Evolutionary conservation across 2,797 vertebrate species (phyloP), one percentile per base, ranked within the genome.

Genomic region (Gymnothorax reevesii): DNA sequence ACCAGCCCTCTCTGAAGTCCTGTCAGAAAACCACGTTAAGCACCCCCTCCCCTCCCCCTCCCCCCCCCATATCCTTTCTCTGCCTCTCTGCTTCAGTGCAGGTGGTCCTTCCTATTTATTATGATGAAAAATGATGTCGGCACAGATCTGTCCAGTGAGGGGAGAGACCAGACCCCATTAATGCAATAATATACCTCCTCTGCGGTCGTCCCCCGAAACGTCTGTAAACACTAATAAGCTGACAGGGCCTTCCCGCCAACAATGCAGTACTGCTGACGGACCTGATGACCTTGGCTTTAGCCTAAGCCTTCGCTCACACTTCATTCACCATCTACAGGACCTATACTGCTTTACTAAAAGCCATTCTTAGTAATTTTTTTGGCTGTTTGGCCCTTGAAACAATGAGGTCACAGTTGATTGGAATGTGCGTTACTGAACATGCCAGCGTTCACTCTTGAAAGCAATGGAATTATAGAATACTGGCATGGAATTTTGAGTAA

Each of bases 101-200:
- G 33, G 33, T 42, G 33, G 33, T 42, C 75, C 20, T 20, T 79
- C 75, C 49, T 54, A 79, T 79, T 79, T 79, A 79, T 79, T 77
- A 87, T 89, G 87, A 88, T 84, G 62, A 86, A 84, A 83, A 87
- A 87, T 88, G 69, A 84, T 87, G 84, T 88, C 83, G 85, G 66
- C 84, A 60, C 15, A 12, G 75, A 62, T 82, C 27, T 33, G 60
- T 54, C 82, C 82, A 59, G 73, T 71, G 82, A 75, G 54, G 64
- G 27, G 83, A 82, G 52, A 85, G 84, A 73, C 77, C 60, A 25
- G 83, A 82, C 69, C 83, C 82, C 80, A 77, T 82, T 90, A 89
- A 87, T 82, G 79, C 80, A 60, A 57, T 85, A 83, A 84, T 87
- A 88, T 85, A 62, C 59, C 69, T 71, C 71, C 75, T 80, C 86